phyloP scores from a whole-genome alignment of 1,140 invertebrate species.

The Drosophila persimilis region DNA sequence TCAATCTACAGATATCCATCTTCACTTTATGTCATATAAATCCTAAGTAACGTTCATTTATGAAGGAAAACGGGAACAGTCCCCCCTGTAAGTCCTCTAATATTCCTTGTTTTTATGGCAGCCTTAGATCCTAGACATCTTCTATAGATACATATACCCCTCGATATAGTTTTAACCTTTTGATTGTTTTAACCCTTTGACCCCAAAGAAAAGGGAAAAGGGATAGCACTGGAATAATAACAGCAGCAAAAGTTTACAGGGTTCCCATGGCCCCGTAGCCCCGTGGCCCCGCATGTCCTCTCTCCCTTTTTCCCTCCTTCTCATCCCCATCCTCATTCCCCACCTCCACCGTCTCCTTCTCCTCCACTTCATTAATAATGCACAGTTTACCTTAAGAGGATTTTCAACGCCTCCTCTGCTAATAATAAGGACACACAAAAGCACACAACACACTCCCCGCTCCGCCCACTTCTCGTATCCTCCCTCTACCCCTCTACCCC shows the following conservation, averaged over 20 bases:
- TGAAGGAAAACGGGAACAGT: too few species aligned
- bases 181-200: conserved; percentile 21
- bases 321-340: background rate
- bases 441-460: conserved; percentile 18
- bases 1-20: too few species aligned
- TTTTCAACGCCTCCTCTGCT: conserved; percentile 77
- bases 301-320: background rate
- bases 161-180: background rate
- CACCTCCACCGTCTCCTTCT: background rate
- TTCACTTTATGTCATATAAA: too few species aligned
- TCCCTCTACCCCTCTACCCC: background rate
- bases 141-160: too few species aligned
- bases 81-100: too few species aligned
- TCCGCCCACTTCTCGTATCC: conserved; percentile 10
- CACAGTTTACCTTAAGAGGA: conserved; percentile 80
- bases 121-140: too few species aligned
- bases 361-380: conserved; percentile 69
- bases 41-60: too few species aligned
- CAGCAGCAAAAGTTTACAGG: too few species aligned
- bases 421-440: conserved; percentile 72
- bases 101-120: too few species aligned
- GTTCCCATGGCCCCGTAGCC: conserved; percentile 2
- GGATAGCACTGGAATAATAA: too few species aligned
- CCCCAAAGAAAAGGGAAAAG: conserved; percentile 24
- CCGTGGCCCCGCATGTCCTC: conserved; percentile 6